Conservation (phyloP, 2,113 vertebrate species). For the Gadus macrocephalus region DNA sequence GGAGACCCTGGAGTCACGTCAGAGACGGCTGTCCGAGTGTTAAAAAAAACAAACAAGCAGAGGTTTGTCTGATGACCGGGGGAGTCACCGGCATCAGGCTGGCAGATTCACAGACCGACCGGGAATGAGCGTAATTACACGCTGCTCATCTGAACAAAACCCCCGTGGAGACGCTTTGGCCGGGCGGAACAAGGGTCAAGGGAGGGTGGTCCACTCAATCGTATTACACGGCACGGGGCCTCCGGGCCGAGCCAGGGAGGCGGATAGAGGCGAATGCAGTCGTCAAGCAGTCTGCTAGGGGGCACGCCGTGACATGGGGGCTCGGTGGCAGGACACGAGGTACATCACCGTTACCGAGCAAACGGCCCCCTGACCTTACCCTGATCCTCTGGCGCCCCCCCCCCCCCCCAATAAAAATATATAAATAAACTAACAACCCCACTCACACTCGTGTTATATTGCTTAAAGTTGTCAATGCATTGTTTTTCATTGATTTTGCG, state of each 20-base stretch:
- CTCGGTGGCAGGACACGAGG: constrained; percentile 25
- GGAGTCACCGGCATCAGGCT: too few species aligned
- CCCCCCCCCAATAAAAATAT: too few species aligned
- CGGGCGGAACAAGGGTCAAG: constrained; percentile 20
- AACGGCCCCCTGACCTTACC: too few species aligned
- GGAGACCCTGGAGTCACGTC: constrained; percentile 17
- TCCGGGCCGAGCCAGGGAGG: not conserved
- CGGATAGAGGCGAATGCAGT: not conserved
- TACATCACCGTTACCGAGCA: constrained; percentile 17
- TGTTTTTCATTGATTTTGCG: too few species aligned
- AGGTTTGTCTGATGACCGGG: too few species aligned
- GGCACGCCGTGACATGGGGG: constrained; percentile 7
- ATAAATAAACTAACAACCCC: too few species aligned
- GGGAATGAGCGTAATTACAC: too few species aligned
- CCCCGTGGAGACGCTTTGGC: constrained; percentile 1
- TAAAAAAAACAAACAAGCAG: too few species aligned
- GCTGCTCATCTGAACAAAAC: not conserved
- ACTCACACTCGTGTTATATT: too few species aligned
- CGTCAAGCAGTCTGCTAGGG: constrained; percentile 11
- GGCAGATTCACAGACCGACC: too few species aligned
- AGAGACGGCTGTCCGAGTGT: constrained; percentile 23
- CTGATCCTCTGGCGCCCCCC: too few species aligned
- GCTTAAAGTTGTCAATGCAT: too few species aligned
- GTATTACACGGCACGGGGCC: not conserved
- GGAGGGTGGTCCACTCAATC: not conserved